These are phyloP conservation scores for Tetrax tetrax DNA, from an alignment of 2,113 vertebrate genomes.

Conservation along the genomic window DNA sequence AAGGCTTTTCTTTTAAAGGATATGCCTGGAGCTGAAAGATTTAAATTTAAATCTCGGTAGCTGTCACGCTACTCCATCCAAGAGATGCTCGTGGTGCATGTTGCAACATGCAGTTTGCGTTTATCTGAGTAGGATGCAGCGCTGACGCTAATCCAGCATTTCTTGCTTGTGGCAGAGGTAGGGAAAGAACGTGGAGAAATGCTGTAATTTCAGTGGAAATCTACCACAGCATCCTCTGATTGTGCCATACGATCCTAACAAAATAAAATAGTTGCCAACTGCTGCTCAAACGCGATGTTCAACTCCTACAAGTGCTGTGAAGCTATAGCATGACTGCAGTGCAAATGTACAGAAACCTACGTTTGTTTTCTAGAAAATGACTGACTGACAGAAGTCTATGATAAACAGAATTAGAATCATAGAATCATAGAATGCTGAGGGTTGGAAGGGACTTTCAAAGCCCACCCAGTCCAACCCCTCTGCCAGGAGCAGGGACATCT, in stretches of 20 bases:
- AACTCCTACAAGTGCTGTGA: background rate
- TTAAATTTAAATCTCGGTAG: background rate
- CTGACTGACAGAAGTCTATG: background rate
- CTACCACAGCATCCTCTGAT: background rate
- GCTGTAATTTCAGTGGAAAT: background rate
- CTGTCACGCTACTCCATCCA: background rate
- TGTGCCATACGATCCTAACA: background rate
- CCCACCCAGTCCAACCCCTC: too few relatives aligned
- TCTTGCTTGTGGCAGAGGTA: background rate
- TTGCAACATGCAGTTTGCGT: background rate
- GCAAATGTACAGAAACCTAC: background rate
- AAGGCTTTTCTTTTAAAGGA: slow-evolving; percentile 4
- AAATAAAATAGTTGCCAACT: background rate
- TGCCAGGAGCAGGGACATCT: too few relatives aligned
- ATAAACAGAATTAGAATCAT: background rate
- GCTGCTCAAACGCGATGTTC: background rate
- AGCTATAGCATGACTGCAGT: background rate
- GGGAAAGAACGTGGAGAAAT: background rate
- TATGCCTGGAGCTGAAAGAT: background rate
- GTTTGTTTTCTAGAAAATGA: background rate
- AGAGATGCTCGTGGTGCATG: background rate
- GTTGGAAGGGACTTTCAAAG: too few relatives aligned
- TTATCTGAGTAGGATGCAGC: fast-evolving
- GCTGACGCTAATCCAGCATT: background rate
- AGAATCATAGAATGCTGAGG: too few relatives aligned